Evolutionary conservation across 1,140 invertebrate genomes (phyloP), one percentile per base, ranked within the genome.

Genomic region (Anastrepha ludens): DNA sequence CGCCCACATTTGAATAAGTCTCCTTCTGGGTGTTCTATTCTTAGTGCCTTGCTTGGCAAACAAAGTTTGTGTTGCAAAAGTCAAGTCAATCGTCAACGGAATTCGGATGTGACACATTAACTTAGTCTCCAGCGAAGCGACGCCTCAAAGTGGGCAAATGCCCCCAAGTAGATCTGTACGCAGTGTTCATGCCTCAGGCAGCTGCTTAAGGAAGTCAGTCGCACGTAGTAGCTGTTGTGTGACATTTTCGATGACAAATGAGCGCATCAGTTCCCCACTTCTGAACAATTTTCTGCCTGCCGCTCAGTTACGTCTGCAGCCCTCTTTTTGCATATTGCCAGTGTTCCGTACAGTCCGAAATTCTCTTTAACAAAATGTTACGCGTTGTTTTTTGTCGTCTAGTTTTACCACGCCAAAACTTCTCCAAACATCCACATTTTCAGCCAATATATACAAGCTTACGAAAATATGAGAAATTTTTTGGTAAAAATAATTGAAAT

Each of bases 11-110:
- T 55, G 50, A 55, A 55, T 55, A 55, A 55, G 11, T 8, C 11
- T 6, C 50, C 11, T 6, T 55, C 50, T 0, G 6, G 6, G 50
- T 11, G 1, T 39, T 20, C n/a, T 29, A 65, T 7, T 3, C 20
- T 20, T 39, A 3, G n/a, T 65, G 29, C 5, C 20, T 7, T 3
- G 0, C 20, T 29, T 55, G 6, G 6, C 50, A 8, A 55, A 55
- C 50, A 55, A 55, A 55, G 50, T 55, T 55, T 55, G 11, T 55
- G 50, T 55, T 55, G 50, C 50, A 55, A 55, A 55, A 55, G 50
- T 55, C n/a, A 65, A 64, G 62, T 64, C 62, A 64, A 64, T 64
- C n/a, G 62, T 64, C 62, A 64, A n/a, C 62, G 17, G 62, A 64
- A 11, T n/a, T 64, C 62, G 62, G 17, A 4, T 64, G n/a, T 64